A percentile compares a stretch with the other conserved stretches of the same genome.
These are phyloP conservation scores for Myotis myotis DNA, from an alignment of 2,797 vertebrate species.

Conservation along the genomic window DNA sequence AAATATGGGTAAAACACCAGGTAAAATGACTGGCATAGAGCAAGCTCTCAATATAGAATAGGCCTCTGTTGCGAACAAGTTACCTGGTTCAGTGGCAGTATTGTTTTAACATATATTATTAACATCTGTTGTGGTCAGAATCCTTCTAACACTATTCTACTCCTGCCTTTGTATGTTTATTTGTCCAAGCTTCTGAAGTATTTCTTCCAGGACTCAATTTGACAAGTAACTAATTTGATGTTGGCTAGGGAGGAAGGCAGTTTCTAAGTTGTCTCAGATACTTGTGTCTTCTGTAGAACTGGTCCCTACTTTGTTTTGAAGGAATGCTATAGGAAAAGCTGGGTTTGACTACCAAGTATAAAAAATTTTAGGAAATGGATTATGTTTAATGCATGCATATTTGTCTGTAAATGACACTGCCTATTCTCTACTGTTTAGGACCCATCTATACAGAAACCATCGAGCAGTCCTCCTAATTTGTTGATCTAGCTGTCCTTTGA, in stretches of 20 bases:
- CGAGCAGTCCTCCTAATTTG: neutral
- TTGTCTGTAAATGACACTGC: neutral
- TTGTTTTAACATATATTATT: neutral
- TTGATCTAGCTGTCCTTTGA: neutral
- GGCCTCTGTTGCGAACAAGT: neutral
- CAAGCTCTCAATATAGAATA: neutral
- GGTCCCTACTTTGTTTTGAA: neutral
- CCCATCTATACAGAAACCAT: neutral
- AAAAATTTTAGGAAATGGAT: neutral
- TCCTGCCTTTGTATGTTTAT: neutral
- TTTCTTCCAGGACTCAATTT: slow-evolving; percentile 24
- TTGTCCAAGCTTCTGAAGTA: neutral
- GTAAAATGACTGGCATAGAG: neutral
- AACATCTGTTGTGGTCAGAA: neutral
- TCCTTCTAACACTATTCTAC: neutral
- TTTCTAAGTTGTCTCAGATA: neutral
- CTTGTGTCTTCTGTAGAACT: neutral
- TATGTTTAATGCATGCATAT: neutral
- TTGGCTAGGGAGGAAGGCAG: neutral
- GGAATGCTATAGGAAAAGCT: neutral
- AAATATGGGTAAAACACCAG: neutral
- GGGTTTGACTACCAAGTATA: neutral
- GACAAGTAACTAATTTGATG: slow-evolving; percentile 12
- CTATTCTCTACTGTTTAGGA: neutral
- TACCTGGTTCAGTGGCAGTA: neutral